phyloP scores from a whole-genome alignment of 2,113 vertebrate species.

The Vireo altiloquus region DNA sequence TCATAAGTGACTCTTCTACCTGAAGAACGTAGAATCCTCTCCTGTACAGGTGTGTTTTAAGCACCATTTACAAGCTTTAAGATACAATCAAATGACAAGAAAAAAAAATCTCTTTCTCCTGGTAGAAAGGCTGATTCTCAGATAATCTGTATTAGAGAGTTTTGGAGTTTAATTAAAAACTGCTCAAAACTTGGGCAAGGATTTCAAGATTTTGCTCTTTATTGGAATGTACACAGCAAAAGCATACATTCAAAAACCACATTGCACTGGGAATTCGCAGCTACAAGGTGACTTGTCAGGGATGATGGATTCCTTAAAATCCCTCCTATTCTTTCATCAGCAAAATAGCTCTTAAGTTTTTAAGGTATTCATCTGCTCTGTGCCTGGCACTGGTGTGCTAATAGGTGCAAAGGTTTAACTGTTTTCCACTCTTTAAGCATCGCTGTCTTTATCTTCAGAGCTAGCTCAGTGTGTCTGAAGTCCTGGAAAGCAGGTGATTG shows the following conservation, averaged over 20 bases:
- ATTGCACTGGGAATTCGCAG: slow-evolving; percentile 25
- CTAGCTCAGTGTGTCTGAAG: slow-evolving; percentile 54
- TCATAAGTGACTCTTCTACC: background rate
- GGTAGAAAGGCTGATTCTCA: background rate
- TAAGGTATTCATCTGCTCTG: slow-evolving; percentile 27
- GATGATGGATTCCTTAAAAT: slow-evolving; percentile 59
- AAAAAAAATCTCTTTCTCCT: background rate
- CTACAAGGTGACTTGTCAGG: slow-evolving; percentile 52
- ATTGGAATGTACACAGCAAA: background rate
- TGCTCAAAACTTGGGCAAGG: background rate
- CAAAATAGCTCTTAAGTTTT: slow-evolving; percentile 54
- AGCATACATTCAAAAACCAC: background rate
- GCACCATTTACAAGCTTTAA: background rate
- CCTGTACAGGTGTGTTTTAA: background rate
- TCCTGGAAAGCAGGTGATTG: slow-evolving; percentile 62
- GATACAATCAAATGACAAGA: background rate
- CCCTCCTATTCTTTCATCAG: slow-evolving; percentile 43
- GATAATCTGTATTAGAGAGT: background rate
- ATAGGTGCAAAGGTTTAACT: slow-evolving; percentile 63
- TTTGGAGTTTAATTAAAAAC: background rate
- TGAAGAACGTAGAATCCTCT: background rate
- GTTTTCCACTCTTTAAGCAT: slow-evolving; percentile 60
- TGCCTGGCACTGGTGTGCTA: slow-evolving; percentile 7
- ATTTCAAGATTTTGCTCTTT: background rate
- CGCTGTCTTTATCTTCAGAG: slow-evolving; percentile 65